Percentiles rank a stretch among this genome's conserved stretches.
These are phyloP conservation scores for Zosterops pallidus DNA, from an alignment of 2,113 vertebrate genomes.

Conservation along the genomic window DNA sequence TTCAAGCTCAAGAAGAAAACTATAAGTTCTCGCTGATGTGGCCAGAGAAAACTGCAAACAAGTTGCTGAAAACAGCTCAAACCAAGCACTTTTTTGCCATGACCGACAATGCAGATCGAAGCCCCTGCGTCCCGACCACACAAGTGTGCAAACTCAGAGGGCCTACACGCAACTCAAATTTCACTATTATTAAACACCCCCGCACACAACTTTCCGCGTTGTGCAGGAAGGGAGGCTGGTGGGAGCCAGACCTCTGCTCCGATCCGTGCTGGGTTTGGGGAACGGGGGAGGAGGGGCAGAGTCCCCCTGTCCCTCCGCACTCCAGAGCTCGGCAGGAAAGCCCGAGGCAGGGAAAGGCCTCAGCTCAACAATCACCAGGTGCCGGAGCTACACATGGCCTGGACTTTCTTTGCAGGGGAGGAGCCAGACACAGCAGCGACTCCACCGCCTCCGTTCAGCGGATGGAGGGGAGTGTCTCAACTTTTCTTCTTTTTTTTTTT, in stretches of 20 bases:
- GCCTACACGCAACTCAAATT: neutral
- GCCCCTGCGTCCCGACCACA: neutral
- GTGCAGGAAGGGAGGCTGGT: neutral
- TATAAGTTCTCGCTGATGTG: neutral
- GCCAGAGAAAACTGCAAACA: neutral
- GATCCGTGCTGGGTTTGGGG: rapidly evolving
- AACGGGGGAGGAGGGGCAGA: neutral
- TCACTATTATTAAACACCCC: neutral
- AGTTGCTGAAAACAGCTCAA: neutral
- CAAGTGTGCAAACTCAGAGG: neutral
- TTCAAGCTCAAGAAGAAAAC: neutral
- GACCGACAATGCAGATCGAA: neutral
- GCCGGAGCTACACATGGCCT: slow-evolving; percentile 1
- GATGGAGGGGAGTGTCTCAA: slow-evolving; percentile 38
- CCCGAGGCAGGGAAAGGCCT: neutral
- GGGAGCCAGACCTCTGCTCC: neutral
- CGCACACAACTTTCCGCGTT: neutral
- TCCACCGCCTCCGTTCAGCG: neutral
- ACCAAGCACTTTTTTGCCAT: neutral
- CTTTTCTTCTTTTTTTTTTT: neutral
- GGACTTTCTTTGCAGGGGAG: slow-evolving; percentile 22
- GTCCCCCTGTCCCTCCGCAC: rapidly evolving
- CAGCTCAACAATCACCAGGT: neutral
- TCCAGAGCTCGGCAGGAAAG: neutral
- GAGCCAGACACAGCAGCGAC: slow-evolving; percentile 1